Conservation (phyloP, 2,888 invertebrate genomes). For the Erebia ligea region DNA sequence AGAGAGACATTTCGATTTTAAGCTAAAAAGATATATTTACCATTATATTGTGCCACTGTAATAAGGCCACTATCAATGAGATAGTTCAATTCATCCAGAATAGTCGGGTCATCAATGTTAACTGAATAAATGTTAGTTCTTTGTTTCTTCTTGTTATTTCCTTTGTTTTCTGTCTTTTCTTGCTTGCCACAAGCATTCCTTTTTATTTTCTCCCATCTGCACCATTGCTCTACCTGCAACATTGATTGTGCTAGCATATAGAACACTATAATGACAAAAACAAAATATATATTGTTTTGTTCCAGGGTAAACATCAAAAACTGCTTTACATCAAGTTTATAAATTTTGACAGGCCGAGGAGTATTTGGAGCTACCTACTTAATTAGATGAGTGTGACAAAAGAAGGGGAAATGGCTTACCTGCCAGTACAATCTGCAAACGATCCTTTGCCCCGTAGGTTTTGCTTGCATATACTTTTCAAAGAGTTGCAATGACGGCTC, state of each 20-base stretch:
- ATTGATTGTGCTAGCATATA: neutral
- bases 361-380: no score
- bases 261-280: no score
- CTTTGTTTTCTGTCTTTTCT: neutral
- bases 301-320: no score
- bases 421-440: conserved; percentile 72
- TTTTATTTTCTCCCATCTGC: conserved; percentile 50
- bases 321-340: no score
- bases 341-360: no score
- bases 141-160: neutral
- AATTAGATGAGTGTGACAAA: neutral
- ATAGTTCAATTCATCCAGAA: conserved; percentile 50
- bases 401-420: conserved; percentile 21
- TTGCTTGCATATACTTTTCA: conserved; percentile 47
- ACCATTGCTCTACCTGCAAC: conserved; percentile 63
- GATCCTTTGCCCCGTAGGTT: conserved; percentile 58
- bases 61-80: conserved; percentile 56
- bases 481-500: conserved; percentile 52
- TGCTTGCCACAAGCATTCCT: conserved; percentile 47
- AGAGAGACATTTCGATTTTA: neutral
- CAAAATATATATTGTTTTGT: no score
- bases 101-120: conserved; percentile 44
- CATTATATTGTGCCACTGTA: conserved; percentile 36
- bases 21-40: conserved; percentile 37
- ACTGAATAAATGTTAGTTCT: neutral